Conservation (phyloP, 2,888 invertebrate species). For the Gisinianus flammeolus region DNA sequence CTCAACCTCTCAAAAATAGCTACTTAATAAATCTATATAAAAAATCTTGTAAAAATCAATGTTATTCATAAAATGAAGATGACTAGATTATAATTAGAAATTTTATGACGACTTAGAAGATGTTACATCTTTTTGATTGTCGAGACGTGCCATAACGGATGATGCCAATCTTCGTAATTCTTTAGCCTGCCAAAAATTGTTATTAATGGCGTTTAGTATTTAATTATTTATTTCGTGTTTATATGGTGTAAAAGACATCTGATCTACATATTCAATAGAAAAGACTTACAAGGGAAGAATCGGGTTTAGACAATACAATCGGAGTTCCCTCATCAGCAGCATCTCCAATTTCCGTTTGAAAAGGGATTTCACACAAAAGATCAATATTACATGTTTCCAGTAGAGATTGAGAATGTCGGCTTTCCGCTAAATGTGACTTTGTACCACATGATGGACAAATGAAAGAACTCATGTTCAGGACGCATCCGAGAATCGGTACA, state of each 20-base stretch:
- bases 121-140: neutral
- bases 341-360: slow-evolving; percentile 66
- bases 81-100: neutral
- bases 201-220: neutral
- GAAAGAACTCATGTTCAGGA: slow-evolving; percentile 87
- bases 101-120: neutral
- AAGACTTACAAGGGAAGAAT: slow-evolving; percentile 33
- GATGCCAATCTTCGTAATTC: slow-evolving; percentile 32
- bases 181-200: slow-evolving; percentile 27
- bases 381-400: slow-evolving; percentile 58
- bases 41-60: no score
- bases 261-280: neutral
- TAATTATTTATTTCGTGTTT: neutral
- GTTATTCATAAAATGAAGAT: neutral
- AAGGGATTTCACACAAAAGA: slow-evolving; percentile 65
- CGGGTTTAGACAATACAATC: slow-evolving; percentile 67
- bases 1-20: no score
- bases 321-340: slow-evolving; percentile 78
- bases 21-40: no score
- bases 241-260: neutral
- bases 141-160: slow-evolving; percentile 4
- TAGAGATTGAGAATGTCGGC: slow-evolving; percentile 54
- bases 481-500: slow-evolving; percentile 83
- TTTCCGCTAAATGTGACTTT: slow-evolving; percentile 76
- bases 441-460: slow-evolving; percentile 78